Conservation (phyloP, 2,797 vertebrate genomes). For the Lagocephalus sceleratus region DNA sequence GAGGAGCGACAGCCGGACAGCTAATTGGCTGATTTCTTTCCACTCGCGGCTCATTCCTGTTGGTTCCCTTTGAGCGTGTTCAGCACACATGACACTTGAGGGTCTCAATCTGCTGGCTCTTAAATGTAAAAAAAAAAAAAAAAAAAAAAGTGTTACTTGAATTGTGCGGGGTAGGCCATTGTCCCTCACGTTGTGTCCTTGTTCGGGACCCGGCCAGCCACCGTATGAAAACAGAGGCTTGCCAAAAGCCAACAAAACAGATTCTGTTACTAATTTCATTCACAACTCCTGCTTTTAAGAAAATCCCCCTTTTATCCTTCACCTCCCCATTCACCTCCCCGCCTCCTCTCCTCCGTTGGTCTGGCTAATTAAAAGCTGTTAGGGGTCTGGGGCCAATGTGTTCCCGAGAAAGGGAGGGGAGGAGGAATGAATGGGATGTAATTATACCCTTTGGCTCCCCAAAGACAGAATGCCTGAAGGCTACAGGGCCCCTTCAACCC, state of each 20-base stretch:
- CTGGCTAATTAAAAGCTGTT: slow-evolving; percentile 76
- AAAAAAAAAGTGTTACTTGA: too few species aligned
- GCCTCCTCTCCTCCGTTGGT: slow-evolving; percentile 28
- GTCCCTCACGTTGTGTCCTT: slow-evolving; percentile 38
- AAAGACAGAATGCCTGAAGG: slow-evolving; percentile 61
- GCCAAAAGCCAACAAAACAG: slow-evolving; percentile 52
- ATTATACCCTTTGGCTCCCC: slow-evolving; percentile 71
- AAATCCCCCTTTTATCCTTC: slow-evolving; percentile 48
- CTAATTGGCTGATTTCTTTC: slow-evolving; percentile 53
- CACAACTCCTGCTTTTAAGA: slow-evolving; percentile 45
- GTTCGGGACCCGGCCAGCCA: slow-evolving; percentile 33
- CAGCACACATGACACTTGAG: slow-evolving; percentile 29
- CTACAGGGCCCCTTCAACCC: slow-evolving; percentile 57
- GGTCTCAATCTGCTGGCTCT: slow-evolving; percentile 20
- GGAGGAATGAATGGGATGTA: slow-evolving; percentile 70
- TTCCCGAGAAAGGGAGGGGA: slow-evolving; percentile 55
- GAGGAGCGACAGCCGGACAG: slow-evolving; percentile 29
- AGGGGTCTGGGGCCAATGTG: slow-evolving; percentile 70
- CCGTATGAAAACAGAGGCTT: slow-evolving; percentile 29
- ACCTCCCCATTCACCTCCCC: slow-evolving; percentile 25
- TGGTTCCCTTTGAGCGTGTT: slow-evolving; percentile 35
- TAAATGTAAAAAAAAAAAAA: too few species aligned
- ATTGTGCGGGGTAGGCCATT: neutral
- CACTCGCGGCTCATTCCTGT: slow-evolving; percentile 22
- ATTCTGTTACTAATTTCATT: slow-evolving; percentile 69